Percentiles rank a stretch among this genome's conserved stretches.
Evolutionary conservation across 2,113 vertebrate species (phyloP).

Genomic region (Corydoras sp.): DNA sequence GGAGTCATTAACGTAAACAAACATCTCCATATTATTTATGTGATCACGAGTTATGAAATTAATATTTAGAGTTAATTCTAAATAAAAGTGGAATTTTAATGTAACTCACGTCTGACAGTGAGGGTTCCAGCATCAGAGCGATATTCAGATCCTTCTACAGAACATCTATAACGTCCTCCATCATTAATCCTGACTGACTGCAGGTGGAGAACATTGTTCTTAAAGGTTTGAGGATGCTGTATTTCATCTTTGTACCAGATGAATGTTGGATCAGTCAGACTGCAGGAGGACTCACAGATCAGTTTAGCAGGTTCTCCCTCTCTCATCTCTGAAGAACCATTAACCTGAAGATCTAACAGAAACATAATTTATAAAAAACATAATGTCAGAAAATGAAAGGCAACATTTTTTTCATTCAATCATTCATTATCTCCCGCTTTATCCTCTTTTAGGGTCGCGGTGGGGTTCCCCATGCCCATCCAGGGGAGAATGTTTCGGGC

Average conservation of each 20-base stretch:
- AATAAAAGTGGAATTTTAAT: background rate
- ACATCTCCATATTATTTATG: background rate
- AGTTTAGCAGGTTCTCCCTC: slow-evolving; percentile 14
- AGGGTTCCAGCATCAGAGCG: background rate
- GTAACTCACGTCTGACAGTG: background rate
- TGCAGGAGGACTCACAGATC: slow-evolving; percentile 24
- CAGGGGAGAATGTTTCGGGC: too few species aligned
- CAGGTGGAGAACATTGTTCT: background rate
- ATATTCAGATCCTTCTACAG: background rate
- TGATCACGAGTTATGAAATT: background rate
- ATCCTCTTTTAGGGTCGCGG: too few species aligned
- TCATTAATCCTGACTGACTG: background rate
- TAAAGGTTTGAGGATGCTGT: background rate
- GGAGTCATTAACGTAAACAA: background rate
- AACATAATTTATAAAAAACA: too few species aligned
- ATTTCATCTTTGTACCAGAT: slow-evolving; percentile 13
- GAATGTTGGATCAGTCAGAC: slow-evolving; percentile 25
- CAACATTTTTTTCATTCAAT: too few species aligned
- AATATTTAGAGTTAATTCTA: background rate
- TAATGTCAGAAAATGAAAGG: too few species aligned
- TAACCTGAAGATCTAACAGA: slow-evolving; percentile 18
- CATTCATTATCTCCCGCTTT: too few species aligned
- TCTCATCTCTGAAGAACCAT: slow-evolving; percentile 3
- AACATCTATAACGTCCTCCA: background rate
- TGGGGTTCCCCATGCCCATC: too few species aligned